Evolutionary conservation across 2,888 invertebrate species (phyloP).

Genomic region (Panopea generosa): DNA sequence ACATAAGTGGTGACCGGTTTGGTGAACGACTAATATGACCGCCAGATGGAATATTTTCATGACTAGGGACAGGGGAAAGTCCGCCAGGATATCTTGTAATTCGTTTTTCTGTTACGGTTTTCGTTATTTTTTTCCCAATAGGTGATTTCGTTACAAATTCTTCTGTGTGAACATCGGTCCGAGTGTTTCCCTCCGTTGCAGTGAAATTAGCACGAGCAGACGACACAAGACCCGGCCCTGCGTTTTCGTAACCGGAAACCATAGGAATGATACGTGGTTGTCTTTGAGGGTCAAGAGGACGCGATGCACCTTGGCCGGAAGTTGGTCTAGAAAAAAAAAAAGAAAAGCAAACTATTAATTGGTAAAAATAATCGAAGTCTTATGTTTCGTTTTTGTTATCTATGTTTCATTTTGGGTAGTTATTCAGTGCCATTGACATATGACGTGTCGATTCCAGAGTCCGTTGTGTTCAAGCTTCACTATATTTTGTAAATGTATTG

Average conservation of each 20-base stretch:
- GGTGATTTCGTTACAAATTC: conserved; percentile 41
- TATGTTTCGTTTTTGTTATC: too few species aligned
- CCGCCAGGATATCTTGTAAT: conserved; percentile 31
- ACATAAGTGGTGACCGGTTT: conserved; percentile 41
- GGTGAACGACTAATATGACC: conserved; percentile 46
- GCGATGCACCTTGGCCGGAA: conserved; percentile 31
- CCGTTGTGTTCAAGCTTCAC: too few species aligned
- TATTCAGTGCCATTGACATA: too few species aligned
- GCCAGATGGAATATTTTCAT: conserved; percentile 27
- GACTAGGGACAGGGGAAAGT: conserved; percentile 56
- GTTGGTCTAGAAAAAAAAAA: conserved; percentile 32
- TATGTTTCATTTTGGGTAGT: too few species aligned
- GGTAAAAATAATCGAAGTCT: too few species aligned
- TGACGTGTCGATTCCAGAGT: too few species aligned
- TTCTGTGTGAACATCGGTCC: conserved; percentile 45
- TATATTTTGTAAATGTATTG: too few species aligned
- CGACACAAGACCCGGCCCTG: conserved; percentile 39
- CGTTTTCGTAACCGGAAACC: conserved; percentile 20
- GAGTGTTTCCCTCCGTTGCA: conserved; percentile 38
- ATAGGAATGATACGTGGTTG: conserved; percentile 44
- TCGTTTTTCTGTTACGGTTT: conserved; percentile 55
- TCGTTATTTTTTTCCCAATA: conserved; percentile 49
- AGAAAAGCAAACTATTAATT: neutral
- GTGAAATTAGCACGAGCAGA: conserved; percentile 40
- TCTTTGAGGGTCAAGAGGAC: conserved; percentile 43